Percentiles rank a stretch among this genome's conserved stretches.
These are phyloP conservation scores for Galleria mellonella DNA, from an alignment of 1,140 invertebrate genomes.

Conservation along the genomic window DNA sequence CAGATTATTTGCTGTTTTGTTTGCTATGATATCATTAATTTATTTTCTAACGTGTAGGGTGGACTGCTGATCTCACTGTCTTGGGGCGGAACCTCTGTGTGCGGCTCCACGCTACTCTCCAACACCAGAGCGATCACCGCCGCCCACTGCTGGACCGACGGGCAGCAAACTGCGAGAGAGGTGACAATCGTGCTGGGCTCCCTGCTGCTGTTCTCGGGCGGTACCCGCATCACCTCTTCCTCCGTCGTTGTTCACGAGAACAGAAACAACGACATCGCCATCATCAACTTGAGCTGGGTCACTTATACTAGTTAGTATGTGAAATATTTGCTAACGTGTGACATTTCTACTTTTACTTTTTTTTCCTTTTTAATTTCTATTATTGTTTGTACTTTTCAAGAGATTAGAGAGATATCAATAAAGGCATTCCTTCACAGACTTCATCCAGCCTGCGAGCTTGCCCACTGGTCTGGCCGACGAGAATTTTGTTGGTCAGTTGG, in stretches of 20 bases:
- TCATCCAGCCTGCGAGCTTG: neutral
- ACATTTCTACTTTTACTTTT: too few relatives aligned
- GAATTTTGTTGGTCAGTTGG: neutral
- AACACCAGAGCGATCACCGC: conserved; percentile 25
- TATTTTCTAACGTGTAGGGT: conserved; percentile 11
- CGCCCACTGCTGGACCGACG: conserved; percentile 27
- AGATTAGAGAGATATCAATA: neutral
- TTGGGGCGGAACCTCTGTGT: conserved; percentile 15
- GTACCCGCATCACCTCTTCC: neutral
- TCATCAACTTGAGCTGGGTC: conserved; percentile 1
- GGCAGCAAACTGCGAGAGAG: neutral
- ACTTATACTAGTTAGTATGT: conserved; percentile 3
- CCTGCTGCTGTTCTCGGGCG: neutral
- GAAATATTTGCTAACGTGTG: too few relatives aligned
- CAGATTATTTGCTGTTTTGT: too few relatives aligned
- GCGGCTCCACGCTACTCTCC: conserved; percentile 22
- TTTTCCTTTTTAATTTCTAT: too few relatives aligned
- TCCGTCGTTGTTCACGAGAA: neutral
- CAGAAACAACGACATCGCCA: neutral
- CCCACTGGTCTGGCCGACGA: conserved; percentile 3
- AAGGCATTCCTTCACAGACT: conserved; percentile 2
- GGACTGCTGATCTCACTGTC: conserved; percentile 15
- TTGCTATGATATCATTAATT: neutral
- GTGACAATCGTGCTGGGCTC: neutral
- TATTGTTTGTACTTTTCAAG: too few relatives aligned